These are phyloP conservation scores for Heliconius charithonia DNA, from an alignment of 2,888 invertebrate genomes.

Conservation along the genomic window DNA sequence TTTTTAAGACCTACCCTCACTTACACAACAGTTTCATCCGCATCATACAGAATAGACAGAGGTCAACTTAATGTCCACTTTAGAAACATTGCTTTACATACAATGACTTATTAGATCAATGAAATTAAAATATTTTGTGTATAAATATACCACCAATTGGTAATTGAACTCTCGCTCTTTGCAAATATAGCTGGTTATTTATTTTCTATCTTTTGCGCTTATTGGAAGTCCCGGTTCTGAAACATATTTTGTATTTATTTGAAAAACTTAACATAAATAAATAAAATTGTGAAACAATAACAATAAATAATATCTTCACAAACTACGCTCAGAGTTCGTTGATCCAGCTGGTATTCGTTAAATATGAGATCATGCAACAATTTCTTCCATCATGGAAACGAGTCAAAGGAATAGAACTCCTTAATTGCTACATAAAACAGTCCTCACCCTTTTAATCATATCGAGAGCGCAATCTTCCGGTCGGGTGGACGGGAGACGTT, in stretches of 20 bases:
- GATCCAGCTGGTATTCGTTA: constrained; percentile 35
- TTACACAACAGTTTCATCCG: no score
- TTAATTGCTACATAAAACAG: constrained; percentile 81
- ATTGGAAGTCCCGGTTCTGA: background rate
- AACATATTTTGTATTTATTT: background rate
- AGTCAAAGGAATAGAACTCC: constrained; percentile 69
- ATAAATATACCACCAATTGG: background rate
- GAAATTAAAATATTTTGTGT: no score
- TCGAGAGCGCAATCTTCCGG: constrained; percentile 82
- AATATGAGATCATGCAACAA: constrained; percentile 46
- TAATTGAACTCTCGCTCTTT: no score
- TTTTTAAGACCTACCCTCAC: no score
- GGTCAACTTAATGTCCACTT: no score
- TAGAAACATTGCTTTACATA: no score
- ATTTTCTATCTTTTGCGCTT: background rate
- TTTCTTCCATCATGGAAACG: constrained; percentile 59
- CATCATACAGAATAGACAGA: no score
- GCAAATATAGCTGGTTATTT: background rate
- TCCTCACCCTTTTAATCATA: constrained; percentile 83
- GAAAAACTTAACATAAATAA: no score
- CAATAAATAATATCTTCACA: constrained; percentile 8
- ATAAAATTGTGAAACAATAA: background rate
- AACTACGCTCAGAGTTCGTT: constrained; percentile 5
- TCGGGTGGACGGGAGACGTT: constrained; percentile 68
- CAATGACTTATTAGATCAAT: no score